Evolutionary conservation across 1,140 invertebrate species (phyloP).

Genomic region (Maconellicoccus hirsutus): DNA sequence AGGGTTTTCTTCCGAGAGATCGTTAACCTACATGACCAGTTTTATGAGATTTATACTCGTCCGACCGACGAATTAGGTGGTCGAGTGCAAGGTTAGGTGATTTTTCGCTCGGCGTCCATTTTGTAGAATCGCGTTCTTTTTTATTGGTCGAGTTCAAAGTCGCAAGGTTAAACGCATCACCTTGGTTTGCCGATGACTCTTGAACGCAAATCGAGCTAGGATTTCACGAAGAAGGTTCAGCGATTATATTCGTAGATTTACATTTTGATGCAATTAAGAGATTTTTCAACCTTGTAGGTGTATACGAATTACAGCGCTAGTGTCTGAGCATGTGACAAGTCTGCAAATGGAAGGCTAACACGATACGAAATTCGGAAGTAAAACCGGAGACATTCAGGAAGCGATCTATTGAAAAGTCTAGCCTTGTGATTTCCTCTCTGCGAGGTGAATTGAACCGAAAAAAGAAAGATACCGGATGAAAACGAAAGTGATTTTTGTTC

Average conservation of each 20-base stretch:
- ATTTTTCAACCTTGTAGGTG: too few relatives aligned
- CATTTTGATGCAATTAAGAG: too few relatives aligned
- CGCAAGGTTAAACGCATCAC: conserved; percentile 2
- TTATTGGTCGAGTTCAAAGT: conserved; percentile 3
- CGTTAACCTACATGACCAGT: too few relatives aligned
- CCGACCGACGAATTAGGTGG: too few relatives aligned
- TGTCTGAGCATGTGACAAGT: too few relatives aligned
- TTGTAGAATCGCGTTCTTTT: not conserved
- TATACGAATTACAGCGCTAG: too few relatives aligned
- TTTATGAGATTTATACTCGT: too few relatives aligned
- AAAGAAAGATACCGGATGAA: not conserved
- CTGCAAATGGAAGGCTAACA: not conserved
- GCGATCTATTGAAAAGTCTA: not conserved
- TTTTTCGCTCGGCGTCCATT: not conserved
- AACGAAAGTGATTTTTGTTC: not conserved
- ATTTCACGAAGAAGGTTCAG: too few relatives aligned
- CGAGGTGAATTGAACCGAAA: too few relatives aligned
- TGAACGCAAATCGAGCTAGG: not conserved
- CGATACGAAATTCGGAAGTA: not conserved
- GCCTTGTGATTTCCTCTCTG: not conserved
- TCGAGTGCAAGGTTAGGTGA: not conserved
- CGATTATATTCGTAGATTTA: too few relatives aligned
- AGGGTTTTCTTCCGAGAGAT: too few relatives aligned
- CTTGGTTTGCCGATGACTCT: not conserved
- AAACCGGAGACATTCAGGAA: not conserved